Conservation (phyloP, 2,888 invertebrate species). For the Mesochorus sp. region DNA sequence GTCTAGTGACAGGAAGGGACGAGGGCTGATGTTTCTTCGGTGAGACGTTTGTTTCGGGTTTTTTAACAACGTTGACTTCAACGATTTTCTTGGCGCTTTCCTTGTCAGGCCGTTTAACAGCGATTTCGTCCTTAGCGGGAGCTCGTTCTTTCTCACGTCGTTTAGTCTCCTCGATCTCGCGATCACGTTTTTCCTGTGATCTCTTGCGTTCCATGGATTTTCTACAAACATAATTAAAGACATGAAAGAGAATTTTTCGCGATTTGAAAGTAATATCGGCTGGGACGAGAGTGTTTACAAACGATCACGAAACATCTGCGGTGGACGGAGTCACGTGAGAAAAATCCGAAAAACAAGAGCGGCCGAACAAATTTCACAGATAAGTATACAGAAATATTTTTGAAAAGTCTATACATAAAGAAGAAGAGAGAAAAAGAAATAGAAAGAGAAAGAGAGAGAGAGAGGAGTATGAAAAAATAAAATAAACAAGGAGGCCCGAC, state of each 20-base stretch:
- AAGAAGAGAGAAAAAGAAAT: too few relatives aligned
- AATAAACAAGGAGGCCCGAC: slow-evolving; percentile 61
- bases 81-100: slow-evolving; percentile 72
- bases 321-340: too few relatives aligned
- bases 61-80: slow-evolving; percentile 70
- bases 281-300: too few relatives aligned
- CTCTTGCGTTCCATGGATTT: slow-evolving; percentile 74
- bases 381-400: too few relatives aligned
- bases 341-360: not conserved
- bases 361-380: not conserved
- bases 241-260: slow-evolving; percentile 33
- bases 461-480: too few relatives aligned
- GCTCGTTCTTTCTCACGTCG: slow-evolving; percentile 72
- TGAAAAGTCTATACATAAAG: too few relatives aligned
- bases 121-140: slow-evolving; percentile 73
- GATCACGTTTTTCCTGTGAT: slow-evolving; percentile 73
- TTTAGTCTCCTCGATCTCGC: slow-evolving; percentile 67
- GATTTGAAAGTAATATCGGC: not conserved
- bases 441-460: too few relatives aligned
- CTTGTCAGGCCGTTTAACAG: slow-evolving; percentile 73
- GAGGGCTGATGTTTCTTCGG: slow-evolving; percentile 77
- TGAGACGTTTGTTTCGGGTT: slow-evolving; percentile 75
- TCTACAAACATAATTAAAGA: slow-evolving; percentile 66
- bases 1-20: slow-evolving; percentile 74
- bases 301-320: too few relatives aligned